phyloP scores from a whole-genome alignment of 2,888 invertebrate species.

The Dicroscelio sp. region DNA sequence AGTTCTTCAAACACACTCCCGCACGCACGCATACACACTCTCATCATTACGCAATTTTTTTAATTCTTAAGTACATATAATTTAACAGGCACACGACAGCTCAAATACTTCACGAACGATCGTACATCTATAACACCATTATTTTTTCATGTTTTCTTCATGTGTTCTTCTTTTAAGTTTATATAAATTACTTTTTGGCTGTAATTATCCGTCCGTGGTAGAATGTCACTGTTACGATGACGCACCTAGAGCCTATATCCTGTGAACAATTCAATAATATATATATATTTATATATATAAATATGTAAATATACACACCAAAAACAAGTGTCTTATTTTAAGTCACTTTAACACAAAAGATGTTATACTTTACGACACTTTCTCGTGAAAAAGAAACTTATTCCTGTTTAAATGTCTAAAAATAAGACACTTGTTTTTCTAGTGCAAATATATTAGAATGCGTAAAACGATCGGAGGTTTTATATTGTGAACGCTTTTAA shows the following conservation, averaged over 20 bases:
- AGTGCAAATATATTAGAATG: no score
- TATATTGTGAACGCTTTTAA: no score
- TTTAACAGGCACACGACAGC: slow-evolving; percentile 67
- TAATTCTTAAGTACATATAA: slow-evolving; percentile 71
- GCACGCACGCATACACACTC: slow-evolving; percentile 68
- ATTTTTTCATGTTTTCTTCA: slow-evolving; percentile 31
- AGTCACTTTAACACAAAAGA: no score
- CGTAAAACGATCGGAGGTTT: no score
- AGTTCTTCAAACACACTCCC: slow-evolving; percentile 64
- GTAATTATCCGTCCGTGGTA: slow-evolving; percentile 81
- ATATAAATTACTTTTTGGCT: slow-evolving; percentile 51
- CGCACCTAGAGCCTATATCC: slow-evolving; percentile 82
- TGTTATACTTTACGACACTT: no score
- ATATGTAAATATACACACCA: no score
- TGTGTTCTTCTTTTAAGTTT: slow-evolving; percentile 40
- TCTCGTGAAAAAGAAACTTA: no score
- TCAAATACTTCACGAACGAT: slow-evolving; percentile 30
- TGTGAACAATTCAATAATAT: slow-evolving; percentile 67
- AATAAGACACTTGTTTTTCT: no score
- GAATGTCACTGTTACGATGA: slow-evolving; percentile 84
- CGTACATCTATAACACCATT: slow-evolving; percentile 68
- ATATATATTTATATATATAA: neutral
- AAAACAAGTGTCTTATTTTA: no score
- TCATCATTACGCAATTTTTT: slow-evolving; percentile 57
- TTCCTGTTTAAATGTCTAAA: no score